Evolutionary conservation across 2,113 vertebrate genomes (phyloP).

Genomic region (Natator depressus): DNA sequence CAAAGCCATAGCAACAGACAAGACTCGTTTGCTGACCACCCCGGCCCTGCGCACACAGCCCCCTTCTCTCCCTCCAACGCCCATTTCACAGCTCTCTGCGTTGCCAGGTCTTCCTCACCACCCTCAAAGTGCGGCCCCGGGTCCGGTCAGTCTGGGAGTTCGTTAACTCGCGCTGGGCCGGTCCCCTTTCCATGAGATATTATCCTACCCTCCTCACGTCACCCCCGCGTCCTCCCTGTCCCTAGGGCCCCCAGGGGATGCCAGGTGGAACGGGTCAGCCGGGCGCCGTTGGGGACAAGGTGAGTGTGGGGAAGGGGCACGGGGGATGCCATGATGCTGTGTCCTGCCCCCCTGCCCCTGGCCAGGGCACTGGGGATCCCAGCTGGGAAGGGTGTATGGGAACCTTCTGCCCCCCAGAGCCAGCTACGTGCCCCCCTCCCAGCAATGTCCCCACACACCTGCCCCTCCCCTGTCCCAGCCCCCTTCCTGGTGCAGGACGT

Average conservation of each 20-base stretch:
- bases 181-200: too few species aligned
- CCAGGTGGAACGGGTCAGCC: constrained; percentile 89
- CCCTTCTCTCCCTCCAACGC: too few species aligned
- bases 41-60: too few species aligned
- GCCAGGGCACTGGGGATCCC: neutral
- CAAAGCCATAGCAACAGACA: too few species aligned
- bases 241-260: constrained; percentile 83
- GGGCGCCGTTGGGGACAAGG: constrained; percentile 91
- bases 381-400: rapidly evolving
- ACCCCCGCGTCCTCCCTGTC: neutral
- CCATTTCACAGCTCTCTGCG: too few species aligned
- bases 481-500: neutral
- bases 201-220: too few species aligned
- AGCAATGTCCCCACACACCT: rapidly evolving
- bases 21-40: too few species aligned
- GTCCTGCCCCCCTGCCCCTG: too few species aligned
- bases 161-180: too few species aligned
- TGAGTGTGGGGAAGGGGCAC: constrained; percentile 9
- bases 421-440: neutral
- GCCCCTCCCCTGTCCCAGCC: neutral
- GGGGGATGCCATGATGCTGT: neutral
- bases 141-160: too few species aligned
- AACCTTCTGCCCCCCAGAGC: neutral
- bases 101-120: too few species aligned
- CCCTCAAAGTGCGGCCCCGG: too few species aligned